Conservation (phyloP, 1,140 invertebrate species). For the Saccostrea cuccullata region DNA sequence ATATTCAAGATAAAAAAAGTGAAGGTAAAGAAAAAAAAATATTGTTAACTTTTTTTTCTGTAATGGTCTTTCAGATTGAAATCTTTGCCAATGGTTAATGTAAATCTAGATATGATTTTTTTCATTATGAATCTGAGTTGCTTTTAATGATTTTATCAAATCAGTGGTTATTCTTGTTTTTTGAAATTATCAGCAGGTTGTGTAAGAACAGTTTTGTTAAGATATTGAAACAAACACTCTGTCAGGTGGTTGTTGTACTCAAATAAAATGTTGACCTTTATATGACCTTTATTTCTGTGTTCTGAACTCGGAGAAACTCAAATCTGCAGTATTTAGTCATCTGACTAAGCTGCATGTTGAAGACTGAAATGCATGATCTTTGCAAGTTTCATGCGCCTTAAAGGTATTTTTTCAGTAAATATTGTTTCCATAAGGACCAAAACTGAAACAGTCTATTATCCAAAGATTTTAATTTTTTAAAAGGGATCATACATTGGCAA, state of each 20-base stretch:
- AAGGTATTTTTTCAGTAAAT: too few species aligned
- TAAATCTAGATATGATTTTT: not conserved
- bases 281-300: not conserved
- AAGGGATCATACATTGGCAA: too few species aligned
- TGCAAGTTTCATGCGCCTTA: too few species aligned
- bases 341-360: too few species aligned
- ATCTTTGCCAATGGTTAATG: not conserved
- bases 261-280: conserved; percentile 21
- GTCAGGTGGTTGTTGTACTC: conserved; percentile 6
- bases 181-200: conserved; percentile 5
- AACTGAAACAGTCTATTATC: too few species aligned
- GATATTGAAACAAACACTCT: not conserved
- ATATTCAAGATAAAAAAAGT: not conserved
- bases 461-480: too few species aligned
- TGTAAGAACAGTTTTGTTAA: not conserved
- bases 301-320: not conserved
- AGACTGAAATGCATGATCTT: too few species aligned
- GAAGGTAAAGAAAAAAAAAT: not conserved
- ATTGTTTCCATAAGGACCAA: too few species aligned
- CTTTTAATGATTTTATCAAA: too few species aligned
- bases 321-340: too few species aligned
- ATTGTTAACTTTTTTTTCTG: not conserved
- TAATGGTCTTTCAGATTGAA: not conserved
- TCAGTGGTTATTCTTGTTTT: not conserved
- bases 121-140: not conserved